Percentiles rank a stretch among this genome's conserved stretches.
Evolutionary conservation across 2,888 invertebrate genomes (phyloP).

Genomic region (Geotrupes spiniger): DNA sequence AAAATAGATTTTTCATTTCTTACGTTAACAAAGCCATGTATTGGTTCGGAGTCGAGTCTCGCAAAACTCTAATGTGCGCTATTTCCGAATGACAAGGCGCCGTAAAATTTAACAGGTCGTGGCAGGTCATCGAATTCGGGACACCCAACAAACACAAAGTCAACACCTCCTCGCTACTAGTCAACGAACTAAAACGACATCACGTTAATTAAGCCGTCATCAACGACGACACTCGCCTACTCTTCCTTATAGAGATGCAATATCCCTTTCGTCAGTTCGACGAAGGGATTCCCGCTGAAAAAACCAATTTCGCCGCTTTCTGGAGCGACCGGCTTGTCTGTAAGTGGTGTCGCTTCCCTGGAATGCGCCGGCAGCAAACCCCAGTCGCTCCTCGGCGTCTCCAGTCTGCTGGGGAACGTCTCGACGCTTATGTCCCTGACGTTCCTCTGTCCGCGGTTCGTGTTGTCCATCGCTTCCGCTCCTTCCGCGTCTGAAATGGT

Average conservation of each 20-base stretch:
- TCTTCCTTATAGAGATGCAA: slow-evolving; percentile 97
- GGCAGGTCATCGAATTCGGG: slow-evolving; percentile 86
- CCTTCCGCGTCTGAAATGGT: slow-evolving; percentile 36
- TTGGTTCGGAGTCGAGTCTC: slow-evolving; percentile 90
- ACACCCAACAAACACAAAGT: slow-evolving; percentile 87
- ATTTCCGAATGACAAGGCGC: slow-evolving; percentile 90
- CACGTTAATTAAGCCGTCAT: not conserved
- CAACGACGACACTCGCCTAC: slow-evolving; percentile 58
- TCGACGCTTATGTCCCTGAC: slow-evolving; percentile 74
- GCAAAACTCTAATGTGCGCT: slow-evolving; percentile 85
- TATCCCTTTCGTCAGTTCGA: slow-evolving; percentile 95
- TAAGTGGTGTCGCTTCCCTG: slow-evolving; percentile 49
- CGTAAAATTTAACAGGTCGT: slow-evolving; percentile 90
- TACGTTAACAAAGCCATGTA: slow-evolving; percentile 96
- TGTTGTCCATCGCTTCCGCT: slow-evolving; percentile 46
- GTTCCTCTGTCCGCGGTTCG: slow-evolving; percentile 66
- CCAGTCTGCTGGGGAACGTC: slow-evolving; percentile 68
- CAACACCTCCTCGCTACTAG: slow-evolving; percentile 63
- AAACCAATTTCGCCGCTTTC: slow-evolving; percentile 66
- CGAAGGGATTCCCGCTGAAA: slow-evolving; percentile 94
- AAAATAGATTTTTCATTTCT: slow-evolving; percentile 37
- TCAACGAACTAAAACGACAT: slow-evolving; percentile 39
- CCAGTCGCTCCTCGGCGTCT: slow-evolving; percentile 53
- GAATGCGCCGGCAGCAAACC: slow-evolving; percentile 63
- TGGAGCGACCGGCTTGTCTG: slow-evolving; percentile 36